phyloP scores from a whole-genome alignment of 2,113 vertebrate genomes.

The Chrysochloris asiatica region DNA sequence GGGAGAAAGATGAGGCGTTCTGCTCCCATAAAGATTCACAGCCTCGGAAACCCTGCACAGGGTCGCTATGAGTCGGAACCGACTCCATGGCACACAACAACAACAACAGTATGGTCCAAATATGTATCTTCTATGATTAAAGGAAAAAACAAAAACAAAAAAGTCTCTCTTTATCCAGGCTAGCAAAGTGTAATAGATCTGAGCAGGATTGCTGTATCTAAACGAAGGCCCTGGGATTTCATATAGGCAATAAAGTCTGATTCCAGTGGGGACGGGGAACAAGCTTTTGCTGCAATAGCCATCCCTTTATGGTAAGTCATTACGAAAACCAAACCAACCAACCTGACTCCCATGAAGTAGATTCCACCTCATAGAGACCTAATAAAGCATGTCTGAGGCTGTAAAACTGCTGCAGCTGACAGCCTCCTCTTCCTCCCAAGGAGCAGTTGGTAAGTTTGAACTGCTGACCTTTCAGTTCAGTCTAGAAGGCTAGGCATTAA shows the following conservation, averaged over 20 bases:
- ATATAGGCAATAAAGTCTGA: not conserved
- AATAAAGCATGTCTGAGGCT: too few relatives aligned
- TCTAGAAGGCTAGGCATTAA: not conserved
- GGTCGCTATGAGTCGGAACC: too few relatives aligned
- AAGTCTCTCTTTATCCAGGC: not conserved
- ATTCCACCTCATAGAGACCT: too few relatives aligned
- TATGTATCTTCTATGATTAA: not conserved
- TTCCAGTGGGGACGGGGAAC: not conserved
- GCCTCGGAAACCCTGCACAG: too few relatives aligned
- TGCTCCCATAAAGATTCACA: too few relatives aligned
- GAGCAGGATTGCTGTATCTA: not conserved
- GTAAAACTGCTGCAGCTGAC: too few relatives aligned
- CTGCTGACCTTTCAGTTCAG: not conserved
- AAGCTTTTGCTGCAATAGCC: not conserved
- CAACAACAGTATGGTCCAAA: not conserved
- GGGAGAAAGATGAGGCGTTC: too few relatives aligned
- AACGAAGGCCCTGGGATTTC: not conserved
- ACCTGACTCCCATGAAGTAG: too few relatives aligned
- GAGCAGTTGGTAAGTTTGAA: too few relatives aligned
- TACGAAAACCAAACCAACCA: not conserved
- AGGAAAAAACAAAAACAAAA: not conserved
- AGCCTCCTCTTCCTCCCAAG: too few relatives aligned
- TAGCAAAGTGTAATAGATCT: not conserved
- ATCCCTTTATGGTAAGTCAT: not conserved
- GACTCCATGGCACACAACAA: too few relatives aligned